Evolutionary conservation across 2,888 invertebrate species (phyloP).

Genomic region (Hedychridium roseum): DNA sequence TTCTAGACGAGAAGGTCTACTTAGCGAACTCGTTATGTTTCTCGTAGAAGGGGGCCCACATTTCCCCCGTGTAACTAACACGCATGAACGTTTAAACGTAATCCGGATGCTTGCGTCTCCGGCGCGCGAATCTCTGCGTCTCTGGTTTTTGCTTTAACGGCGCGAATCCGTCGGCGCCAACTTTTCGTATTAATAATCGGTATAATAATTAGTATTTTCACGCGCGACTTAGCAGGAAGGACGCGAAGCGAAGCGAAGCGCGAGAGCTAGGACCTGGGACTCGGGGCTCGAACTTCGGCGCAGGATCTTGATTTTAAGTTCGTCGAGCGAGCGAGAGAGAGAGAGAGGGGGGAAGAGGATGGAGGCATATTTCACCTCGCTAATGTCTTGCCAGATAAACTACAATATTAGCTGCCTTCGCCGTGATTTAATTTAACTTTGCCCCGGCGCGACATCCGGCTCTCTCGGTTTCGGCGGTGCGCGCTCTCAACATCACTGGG

Average conservation of each 20-base stretch:
- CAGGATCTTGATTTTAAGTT: conserved; percentile 63
- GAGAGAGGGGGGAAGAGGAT: conserved; percentile 34
- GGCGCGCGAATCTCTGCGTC: conserved; percentile 31
- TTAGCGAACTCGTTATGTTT: too few species aligned
- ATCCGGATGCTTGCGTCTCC: conserved; percentile 44
- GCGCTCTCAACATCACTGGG: conserved; percentile 6
- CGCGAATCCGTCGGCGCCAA: conserved; percentile 32
- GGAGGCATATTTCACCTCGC: conserved; percentile 61
- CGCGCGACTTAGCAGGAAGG: conserved; percentile 63
- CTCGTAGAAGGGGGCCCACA: conserved; percentile 12
- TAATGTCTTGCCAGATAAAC: conserved; percentile 64
- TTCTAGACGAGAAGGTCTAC: too few species aligned
- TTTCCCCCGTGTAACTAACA: conserved; percentile 34
- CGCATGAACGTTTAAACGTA: conserved; percentile 43
- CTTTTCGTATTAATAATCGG: conserved; percentile 64
- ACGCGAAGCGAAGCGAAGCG: conserved; percentile 18
- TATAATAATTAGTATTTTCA: conserved; percentile 65
- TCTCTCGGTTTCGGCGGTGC: conserved; percentile 41
- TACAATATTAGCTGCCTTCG: conserved; percentile 62
- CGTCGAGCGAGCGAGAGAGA: conserved; percentile 24
- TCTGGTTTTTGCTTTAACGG: conserved; percentile 20
- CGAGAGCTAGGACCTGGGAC: neutral
- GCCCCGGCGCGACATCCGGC: conserved; percentile 59
- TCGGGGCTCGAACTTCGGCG: conserved; percentile 39
- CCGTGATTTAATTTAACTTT: conserved; percentile 64